phyloP scores from a whole-genome alignment of 37 sponge, comb jelly and placozoan genomes.

The Beroe ovata region DNA sequence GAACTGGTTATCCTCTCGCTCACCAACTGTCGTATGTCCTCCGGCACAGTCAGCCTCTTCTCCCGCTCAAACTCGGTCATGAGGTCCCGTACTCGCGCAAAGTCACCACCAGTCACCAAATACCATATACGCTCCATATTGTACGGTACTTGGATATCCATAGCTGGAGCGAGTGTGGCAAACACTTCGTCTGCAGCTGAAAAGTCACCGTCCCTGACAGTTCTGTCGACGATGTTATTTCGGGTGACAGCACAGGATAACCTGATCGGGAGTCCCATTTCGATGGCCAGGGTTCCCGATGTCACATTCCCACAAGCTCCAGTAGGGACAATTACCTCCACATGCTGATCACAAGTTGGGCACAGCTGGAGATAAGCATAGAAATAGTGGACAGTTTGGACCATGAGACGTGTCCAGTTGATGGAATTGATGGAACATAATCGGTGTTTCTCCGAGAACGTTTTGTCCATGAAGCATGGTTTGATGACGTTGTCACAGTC shows the following conservation, averaged over 20 bases:
- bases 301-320: constrained; percentile 73
- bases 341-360: constrained; percentile 65
- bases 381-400: constrained; percentile 72
- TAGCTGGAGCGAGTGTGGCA: constrained; percentile 70
- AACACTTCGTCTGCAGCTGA: background rate
- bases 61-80: constrained; percentile 67
- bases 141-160: constrained; percentile 73
- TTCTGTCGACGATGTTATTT: constrained; percentile 71
- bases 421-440: constrained; percentile 71
- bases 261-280: constrained; percentile 73
- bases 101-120: constrained; percentile 52
- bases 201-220: constrained; percentile 29
- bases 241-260: constrained; percentile 70
- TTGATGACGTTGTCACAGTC: constrained; percentile 69
- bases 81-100: background rate
- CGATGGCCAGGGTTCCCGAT: constrained; percentile 66
- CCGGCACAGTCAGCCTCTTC: background rate
- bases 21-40: background rate
- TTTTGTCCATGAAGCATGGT: constrained; percentile 66
- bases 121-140: constrained; percentile 78
- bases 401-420: constrained; percentile 73
- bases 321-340: constrained; percentile 71
- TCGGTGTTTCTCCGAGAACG: constrained; percentile 69
- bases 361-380: constrained; percentile 72
- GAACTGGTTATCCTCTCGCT: constrained; percentile 12